Conservation (phyloP, 2,113 vertebrate genomes). For the Grus americana region DNA sequence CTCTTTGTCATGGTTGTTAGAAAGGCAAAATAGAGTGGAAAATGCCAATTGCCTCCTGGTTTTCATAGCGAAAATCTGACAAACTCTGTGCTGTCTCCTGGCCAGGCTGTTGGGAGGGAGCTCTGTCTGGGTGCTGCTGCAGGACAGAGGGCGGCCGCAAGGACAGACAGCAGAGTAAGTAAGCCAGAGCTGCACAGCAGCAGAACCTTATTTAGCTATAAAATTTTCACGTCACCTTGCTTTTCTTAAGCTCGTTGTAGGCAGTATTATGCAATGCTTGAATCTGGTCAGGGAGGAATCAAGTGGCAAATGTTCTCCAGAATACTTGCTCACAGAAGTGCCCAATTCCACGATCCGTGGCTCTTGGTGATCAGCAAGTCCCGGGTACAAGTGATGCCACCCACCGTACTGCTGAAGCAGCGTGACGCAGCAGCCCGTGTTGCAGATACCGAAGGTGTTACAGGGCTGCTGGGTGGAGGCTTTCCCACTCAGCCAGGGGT, state of each 20-base stretch:
- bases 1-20: background rate
- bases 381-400: rapidly evolving
- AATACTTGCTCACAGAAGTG: background rate
- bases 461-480: background rate
- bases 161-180: background rate
- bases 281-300: background rate
- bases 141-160: background rate
- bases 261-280: background rate
- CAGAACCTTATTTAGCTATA: slow-evolving; percentile 7
- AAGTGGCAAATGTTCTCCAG: background rate
- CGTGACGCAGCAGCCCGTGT: background rate
- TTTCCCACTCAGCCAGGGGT: background rate
- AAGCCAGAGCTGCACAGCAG: background rate
- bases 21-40: background rate
- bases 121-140: background rate
- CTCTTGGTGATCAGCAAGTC: background rate
- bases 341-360: background rate
- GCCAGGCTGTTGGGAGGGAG: background rate
- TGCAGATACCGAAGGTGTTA: rapidly evolving
- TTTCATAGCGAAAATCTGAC: background rate
- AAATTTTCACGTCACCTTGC: background rate
- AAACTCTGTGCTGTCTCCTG: background rate
- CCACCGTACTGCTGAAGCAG: background rate
- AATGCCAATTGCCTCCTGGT: background rate
- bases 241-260: background rate